These are phyloP conservation scores for Epistrophella euchroma DNA, from an alignment of 2,888 invertebrate genomes.

Conservation along the genomic window DNA sequence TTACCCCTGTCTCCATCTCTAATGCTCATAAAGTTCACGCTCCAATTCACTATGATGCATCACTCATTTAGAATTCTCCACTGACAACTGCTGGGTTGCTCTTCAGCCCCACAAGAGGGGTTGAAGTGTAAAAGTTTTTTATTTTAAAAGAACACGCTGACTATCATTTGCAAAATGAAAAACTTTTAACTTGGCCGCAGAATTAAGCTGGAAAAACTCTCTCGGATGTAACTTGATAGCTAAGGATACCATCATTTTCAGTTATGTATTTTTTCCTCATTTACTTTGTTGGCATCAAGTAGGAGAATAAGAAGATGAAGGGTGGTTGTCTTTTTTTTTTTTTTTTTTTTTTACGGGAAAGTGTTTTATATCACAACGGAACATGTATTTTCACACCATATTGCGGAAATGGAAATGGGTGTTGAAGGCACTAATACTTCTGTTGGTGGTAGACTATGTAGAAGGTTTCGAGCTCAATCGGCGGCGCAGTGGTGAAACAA, in stretches of 20 bases:
- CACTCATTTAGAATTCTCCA: conserved; percentile 70
- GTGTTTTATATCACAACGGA: conserved; percentile 60
- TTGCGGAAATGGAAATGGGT: conserved; percentile 54
- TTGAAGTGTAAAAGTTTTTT: conserved; percentile 62
- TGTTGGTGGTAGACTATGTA: background rate
- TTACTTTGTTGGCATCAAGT: conserved; percentile 28
- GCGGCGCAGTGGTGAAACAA: conserved; percentile 41
- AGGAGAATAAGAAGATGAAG: conserved; percentile 32
- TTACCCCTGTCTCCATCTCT: background rate
- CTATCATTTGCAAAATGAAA: conserved; percentile 74
- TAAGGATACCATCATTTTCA: conserved; percentile 65
- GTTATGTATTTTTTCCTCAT: conserved; percentile 27
- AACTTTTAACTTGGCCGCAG: conserved; percentile 74
- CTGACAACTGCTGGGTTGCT: conserved; percentile 41
- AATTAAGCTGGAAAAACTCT: conserved; percentile 68
- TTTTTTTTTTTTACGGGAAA: conserved; percentile 19
- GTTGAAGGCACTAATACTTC: conserved; percentile 19
- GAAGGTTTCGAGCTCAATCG: background rate
- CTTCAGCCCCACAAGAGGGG: conserved; percentile 30
- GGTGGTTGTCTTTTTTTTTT: conserved; percentile 1
- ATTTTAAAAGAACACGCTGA: conserved; percentile 45
- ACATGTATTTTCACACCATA: conserved; percentile 72
- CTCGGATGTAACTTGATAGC: conserved; percentile 61
- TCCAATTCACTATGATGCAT: conserved; percentile 73
- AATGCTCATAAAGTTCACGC: conserved; percentile 67